Base-by-base conservation (phyloP, 2,797 vertebrate species). In the Myotis planiceps region DNA sequence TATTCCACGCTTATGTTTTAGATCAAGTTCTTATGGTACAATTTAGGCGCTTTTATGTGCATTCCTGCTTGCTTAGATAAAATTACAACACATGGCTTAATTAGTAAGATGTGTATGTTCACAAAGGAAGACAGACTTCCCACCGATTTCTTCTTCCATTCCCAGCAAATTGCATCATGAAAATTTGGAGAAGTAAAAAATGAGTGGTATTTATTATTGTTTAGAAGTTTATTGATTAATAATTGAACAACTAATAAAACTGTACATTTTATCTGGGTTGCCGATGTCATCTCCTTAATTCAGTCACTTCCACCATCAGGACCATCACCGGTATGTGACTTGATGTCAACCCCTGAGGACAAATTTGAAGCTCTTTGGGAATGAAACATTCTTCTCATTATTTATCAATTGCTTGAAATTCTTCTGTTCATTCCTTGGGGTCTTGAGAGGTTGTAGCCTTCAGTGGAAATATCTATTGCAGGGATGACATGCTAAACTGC, bases 31-130 rank as follows among this genome's bases (percentile, higher is more conserved):
- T 93, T 88, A 90, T 82, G 74, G 55, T 92, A 78, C 32, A 88
- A 58, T 87, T 94, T 95, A 92, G 49, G 66, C 2, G 0, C 80
- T 92, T 94, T 93, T 88, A 92, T 95, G 90, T 83, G 72, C 93
- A 94, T 96, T 97, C 80, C 63, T 96, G 65, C 90, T 93, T 87
- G 76, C 89, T 96, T 96, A 94, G 92, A 96, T 96, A 96, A 96
- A 97, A 96, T 96, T 88, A 90, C 42, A 93, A 72, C 75, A 89
- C 72, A 68, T 85, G 88, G 63, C 76, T 92, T 94, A 92, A 95
- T 97, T 96, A 96, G 60, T 78, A 85, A 75, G 93, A 92, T 82
- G 80, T 80, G 53, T 69, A 87, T 79, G 32, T 74, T 96, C 80
- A 66, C 1, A 25, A 68, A 63, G 58, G 37, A 96, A 96, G 80